phyloP scores from a whole-genome alignment of 2,888 invertebrate species.

The Netelia inedita region DNA sequence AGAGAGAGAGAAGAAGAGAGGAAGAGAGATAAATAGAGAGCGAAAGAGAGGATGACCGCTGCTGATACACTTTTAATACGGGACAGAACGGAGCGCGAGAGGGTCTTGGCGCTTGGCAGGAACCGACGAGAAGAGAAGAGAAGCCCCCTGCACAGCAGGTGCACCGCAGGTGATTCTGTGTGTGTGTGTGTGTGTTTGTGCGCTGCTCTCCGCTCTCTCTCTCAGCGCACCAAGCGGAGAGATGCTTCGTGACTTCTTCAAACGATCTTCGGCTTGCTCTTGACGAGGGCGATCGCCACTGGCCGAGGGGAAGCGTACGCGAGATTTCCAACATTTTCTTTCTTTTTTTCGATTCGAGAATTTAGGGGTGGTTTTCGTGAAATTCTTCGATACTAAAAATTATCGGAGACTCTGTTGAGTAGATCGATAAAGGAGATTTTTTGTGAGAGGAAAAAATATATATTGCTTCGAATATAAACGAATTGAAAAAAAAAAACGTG shows the following conservation, averaged over 20 bases:
- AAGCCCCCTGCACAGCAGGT: conserved; percentile 85
- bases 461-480: no score
- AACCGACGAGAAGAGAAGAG: conserved; percentile 58
- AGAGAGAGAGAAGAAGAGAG: conserved; percentile 68
- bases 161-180: conserved; percentile 83
- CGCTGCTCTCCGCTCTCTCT: conserved; percentile 44
- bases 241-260: conserved; percentile 57
- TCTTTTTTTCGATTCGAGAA: no score
- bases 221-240: conserved; percentile 39
- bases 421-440: no score
- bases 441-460: no score
- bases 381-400: no score
- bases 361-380: no score
- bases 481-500: no score
- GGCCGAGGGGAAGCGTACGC: no score
- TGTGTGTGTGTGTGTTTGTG: conserved; percentile 66
- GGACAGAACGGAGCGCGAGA: conserved; percentile 41
- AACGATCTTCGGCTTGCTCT: conserved; percentile 30
- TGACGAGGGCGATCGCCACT: conserved; percentile 66
- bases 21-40: conserved; percentile 27
- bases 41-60: conserved; percentile 54
- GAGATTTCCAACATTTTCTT: no score
- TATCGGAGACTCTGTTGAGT: no score
- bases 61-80: conserved; percentile 68
- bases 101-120: conserved; percentile 40